Conservation (phyloP, 2,888 invertebrate genomes). For the Agriopis marginaria region DNA sequence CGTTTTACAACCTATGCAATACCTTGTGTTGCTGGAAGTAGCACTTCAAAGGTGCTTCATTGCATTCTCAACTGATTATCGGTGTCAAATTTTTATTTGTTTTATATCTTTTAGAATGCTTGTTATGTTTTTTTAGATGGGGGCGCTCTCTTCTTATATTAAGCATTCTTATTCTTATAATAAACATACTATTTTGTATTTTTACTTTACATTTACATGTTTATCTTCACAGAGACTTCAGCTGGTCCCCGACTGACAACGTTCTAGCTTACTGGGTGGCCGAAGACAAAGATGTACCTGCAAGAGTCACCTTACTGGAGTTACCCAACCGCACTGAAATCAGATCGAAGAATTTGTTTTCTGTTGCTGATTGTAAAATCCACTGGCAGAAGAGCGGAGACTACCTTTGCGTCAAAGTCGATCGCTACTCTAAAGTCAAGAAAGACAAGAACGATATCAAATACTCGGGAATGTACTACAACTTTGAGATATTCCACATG, state of each 20-base stretch:
- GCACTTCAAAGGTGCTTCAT: no score
- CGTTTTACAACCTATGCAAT: no score
- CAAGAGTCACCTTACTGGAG: conserved; percentile 96
- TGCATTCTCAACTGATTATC: no score
- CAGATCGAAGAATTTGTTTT: conserved; percentile 98
- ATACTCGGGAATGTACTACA: conserved; percentile 98
- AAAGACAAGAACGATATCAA: conserved; percentile 97
- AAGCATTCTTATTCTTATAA: no score
- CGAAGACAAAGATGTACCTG: conserved; percentile 98
- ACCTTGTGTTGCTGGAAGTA: no score
- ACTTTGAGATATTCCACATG: conserved; percentile 99
- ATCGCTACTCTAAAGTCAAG: conserved; percentile 93
- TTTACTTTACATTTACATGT: background rate
- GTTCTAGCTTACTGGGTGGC: conserved; percentile 99
- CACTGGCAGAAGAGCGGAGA: conserved; percentile 99
- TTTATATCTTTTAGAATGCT: no score
- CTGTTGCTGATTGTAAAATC: conserved; percentile 98
- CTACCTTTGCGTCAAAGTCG: conserved; percentile 97
- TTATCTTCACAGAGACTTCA: conserved; percentile 90
- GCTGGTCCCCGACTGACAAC: conserved; percentile 99
- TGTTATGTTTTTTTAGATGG: no score
- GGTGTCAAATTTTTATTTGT: no score
- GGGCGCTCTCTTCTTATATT: no score
- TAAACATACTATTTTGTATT: no score
- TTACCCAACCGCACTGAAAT: conserved; percentile 96